Evolutionary conservation across 2,797 vertebrate genomes (phyloP).

Genomic region (Brotogeris chrysoptera): DNA sequence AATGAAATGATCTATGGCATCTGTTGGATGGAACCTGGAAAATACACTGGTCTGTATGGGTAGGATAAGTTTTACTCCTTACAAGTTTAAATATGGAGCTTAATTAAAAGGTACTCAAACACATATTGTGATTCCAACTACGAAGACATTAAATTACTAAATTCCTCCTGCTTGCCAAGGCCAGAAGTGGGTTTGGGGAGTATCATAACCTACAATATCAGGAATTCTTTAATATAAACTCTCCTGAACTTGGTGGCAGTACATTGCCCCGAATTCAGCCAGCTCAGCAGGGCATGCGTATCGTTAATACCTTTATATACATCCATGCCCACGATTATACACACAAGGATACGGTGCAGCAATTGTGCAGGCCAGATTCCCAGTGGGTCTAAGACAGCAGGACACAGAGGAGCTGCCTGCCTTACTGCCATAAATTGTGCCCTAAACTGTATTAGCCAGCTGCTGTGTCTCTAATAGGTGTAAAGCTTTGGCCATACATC

Average conservation of each 20-base stretch:
- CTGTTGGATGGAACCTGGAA: background rate
- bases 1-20: background rate
- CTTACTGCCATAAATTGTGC: background rate
- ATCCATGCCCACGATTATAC: background rate
- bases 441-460: background rate
- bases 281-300: background rate
- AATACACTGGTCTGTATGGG: background rate
- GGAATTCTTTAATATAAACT: background rate
- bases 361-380: fast-evolving
- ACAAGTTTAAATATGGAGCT: background rate
- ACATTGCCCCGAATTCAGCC: background rate
- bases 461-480: background rate
- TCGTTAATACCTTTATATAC: background rate
- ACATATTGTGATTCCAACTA: background rate
- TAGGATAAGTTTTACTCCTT: background rate
- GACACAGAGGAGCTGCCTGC: background rate
- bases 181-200: background rate
- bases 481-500: background rate
- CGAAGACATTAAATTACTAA: background rate
- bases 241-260: background rate
- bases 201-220: background rate
- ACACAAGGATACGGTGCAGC: background rate
- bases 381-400: background rate
- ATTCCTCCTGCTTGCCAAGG: background rate
- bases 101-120: background rate